Evolutionary conservation across 2,797 vertebrate species (phyloP), one percentile per base, ranked within the genome.

Genomic region (Phoebastria nigripes): DNA sequence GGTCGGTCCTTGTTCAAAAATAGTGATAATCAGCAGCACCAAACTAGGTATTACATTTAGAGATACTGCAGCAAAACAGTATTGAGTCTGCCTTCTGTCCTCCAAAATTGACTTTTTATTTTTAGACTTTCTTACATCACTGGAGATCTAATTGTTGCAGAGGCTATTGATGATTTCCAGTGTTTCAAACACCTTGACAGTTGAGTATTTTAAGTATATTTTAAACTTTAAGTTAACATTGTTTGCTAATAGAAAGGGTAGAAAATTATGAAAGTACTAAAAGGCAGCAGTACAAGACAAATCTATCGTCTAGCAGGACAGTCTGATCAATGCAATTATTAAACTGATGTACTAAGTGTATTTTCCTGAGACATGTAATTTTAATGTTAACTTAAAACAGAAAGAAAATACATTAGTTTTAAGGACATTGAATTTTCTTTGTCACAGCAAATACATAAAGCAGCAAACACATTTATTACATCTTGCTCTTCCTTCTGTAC

Each of bases 391-490:
- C 67, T 71, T 89, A 79, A 92, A 88, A 7, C 28, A 85, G 37
- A 69, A 94, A 56, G 41, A 93, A 84, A 66, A 66, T 52, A 35
- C 24, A 89, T 95, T 76, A 9, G 19, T 82, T 94, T 91, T 80
- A 90, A 82, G 58, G 65, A 49, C 52, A 77, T 24, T 26, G 35
- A 76, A 82, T 91, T 95, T 87, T 87, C 56, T 93, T 94, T 90
- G 55, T 82, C 47, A 33, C 35, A 84, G 51, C n/a, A 97, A 94
- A 94, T 87, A 84, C 89, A 87, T 44, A 77, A 87, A 66, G 39
- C 51, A 62, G 33, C 35, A 71, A 91, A 72, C 4, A 49, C 33
- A 74, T 94, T 94, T 93, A 71, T 92, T 83, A 65, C 8, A 51
- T 70, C 52, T 83, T 49, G 44, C 35, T 83, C 55, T 80, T 85